phyloP scores from a whole-genome alignment of 2,797 vertebrate species.

The Lateolabrax maculatus region DNA sequence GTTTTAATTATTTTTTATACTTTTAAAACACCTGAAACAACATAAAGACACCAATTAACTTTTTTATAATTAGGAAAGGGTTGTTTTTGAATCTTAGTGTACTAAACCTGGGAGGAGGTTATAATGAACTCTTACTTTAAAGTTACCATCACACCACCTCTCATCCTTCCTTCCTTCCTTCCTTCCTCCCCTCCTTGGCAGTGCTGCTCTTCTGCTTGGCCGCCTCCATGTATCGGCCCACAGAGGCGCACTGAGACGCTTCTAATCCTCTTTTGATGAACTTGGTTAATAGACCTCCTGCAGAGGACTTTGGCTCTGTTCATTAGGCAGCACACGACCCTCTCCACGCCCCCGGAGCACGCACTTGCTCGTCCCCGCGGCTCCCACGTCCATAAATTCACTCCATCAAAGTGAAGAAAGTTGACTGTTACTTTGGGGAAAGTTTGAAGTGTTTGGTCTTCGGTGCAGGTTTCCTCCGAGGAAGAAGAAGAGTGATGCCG shows the following conservation, averaged over 20 bases:
- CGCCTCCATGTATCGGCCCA: slow-evolving; percentile 32
- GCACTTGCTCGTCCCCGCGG: slow-evolving; percentile 38
- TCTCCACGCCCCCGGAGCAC: slow-evolving; percentile 77
- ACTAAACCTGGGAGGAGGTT: not conserved
- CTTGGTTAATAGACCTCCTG: slow-evolving; percentile 82
- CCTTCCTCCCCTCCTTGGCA: not conserved
- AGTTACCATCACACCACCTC: not conserved
- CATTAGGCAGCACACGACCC: slow-evolving; percentile 82
- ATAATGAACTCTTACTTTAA: not conserved
- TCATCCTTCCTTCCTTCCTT: not conserved
- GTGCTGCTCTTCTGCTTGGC: slow-evolving; percentile 31
- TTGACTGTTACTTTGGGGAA: slow-evolving; percentile 5
- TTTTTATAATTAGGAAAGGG: too few relatives aligned
- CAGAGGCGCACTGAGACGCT: slow-evolving; percentile 76
- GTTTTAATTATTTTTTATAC: not conserved
- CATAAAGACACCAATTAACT: not conserved
- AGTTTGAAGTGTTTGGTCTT: not conserved
- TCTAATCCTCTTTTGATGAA: slow-evolving; percentile 90
- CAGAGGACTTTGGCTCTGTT: slow-evolving; percentile 73
- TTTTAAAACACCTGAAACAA: not conserved
- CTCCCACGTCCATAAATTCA: slow-evolving; percentile 76
- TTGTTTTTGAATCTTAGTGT: not conserved
- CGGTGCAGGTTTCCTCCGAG: not conserved
- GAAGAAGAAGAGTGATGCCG: slow-evolving; percentile 39
- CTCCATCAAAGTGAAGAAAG: slow-evolving; percentile 41